phyloP scores from a whole-genome alignment of 2,888 invertebrate genomes.

The Sarcophaga carnaria region DNA sequence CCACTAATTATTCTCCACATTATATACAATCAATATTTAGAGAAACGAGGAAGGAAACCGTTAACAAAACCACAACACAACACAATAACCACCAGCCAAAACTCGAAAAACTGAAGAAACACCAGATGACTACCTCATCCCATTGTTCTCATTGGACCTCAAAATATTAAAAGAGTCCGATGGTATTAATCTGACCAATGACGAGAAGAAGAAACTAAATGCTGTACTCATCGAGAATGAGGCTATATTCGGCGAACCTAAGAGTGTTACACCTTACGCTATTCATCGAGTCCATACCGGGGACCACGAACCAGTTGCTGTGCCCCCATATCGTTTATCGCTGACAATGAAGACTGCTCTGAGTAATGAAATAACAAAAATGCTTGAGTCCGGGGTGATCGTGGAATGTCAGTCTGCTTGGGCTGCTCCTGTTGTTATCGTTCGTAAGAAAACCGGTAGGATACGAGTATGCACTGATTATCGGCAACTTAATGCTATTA shows the following conservation, averaged over 20 bases:
- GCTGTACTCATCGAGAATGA: constrained; percentile 12
- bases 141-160: constrained; percentile 37
- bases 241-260: neutral
- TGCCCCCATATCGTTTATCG: too few relatives aligned
- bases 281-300: constrained; percentile 51
- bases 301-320: constrained; percentile 33
- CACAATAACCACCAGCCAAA: neutral
- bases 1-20: constrained; percentile 6
- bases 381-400: constrained; percentile 75
- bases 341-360: constrained; percentile 18
- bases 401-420: constrained; percentile 79
- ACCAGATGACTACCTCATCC: constrained; percentile 29
- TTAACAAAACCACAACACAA: neutral
- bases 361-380: constrained; percentile 75
- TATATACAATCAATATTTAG: constrained; percentile 19
- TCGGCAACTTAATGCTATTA: constrained; percentile 30
- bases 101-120: constrained; percentile 1
- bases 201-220: constrained; percentile 40
- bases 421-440: constrained; percentile 59
- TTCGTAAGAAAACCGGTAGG: constrained; percentile 69
- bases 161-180: constrained; percentile 31
- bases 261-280: constrained; percentile 34
- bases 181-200: constrained; percentile 31
- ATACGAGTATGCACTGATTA: constrained; percentile 73
- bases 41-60: neutral